Conservation (phyloP, 92 coral and sea anemone genomes). For the Parazoanthus darwini region DNA sequence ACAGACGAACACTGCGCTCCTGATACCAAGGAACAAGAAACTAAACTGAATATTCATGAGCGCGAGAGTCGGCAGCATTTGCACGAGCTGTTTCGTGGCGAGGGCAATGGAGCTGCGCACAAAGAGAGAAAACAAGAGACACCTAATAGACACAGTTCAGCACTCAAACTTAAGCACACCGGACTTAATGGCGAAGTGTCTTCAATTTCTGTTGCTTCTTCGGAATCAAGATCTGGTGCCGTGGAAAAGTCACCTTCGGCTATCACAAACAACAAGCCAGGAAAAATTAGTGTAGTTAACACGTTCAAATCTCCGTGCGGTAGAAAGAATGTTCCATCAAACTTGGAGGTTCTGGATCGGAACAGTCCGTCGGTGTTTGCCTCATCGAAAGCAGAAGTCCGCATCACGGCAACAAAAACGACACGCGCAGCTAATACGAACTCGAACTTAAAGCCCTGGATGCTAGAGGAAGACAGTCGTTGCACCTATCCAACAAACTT, state of each 20-base stretch:
- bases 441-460: slow-evolving; percentile 66
- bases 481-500: slow-evolving; percentile 89
- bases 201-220: slow-evolving; percentile 60
- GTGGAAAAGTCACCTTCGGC: slow-evolving; percentile 38
- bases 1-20: slow-evolving; percentile 40
- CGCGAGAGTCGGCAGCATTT: slow-evolving; percentile 86
- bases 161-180: slow-evolving; percentile 74
- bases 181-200: slow-evolving; percentile 89
- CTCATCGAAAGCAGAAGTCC: slow-evolving; percentile 38
- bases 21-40: slow-evolving; percentile 44
- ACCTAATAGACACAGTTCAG: neutral
- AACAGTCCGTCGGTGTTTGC: slow-evolving; percentile 69
- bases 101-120: slow-evolving; percentile 50
- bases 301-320: slow-evolving; percentile 11
- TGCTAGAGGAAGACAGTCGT: slow-evolving; percentile 82
- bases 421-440: slow-evolving; percentile 37
- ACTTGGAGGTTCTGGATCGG: slow-evolving; percentile 62
- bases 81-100: slow-evolving; percentile 85
- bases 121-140: slow-evolving; percentile 26
- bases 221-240: slow-evolving; percentile 39
- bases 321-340: slow-evolving; percentile 35
- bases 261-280: slow-evolving; percentile 34
- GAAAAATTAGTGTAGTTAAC: slow-evolving; percentile 49
- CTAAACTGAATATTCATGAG: slow-evolving; percentile 76
- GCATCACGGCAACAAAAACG: slow-evolving; percentile 39